phyloP scores from a whole-genome alignment of 2,888 invertebrate species.

The Drosophila neutralis region DNA sequence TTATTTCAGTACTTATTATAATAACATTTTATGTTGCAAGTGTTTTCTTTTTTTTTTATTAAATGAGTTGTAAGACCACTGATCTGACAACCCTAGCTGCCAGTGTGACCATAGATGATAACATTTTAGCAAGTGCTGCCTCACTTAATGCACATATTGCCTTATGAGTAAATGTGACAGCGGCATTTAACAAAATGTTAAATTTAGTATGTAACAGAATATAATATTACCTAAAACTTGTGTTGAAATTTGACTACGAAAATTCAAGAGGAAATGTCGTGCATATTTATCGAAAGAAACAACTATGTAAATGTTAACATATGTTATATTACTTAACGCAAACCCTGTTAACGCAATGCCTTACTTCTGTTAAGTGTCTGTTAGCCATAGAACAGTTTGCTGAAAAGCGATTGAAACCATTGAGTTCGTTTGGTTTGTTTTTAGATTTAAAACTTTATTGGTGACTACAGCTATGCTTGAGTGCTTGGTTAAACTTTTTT shows the following conservation, averaged over 20 bases:
- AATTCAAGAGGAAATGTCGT: no score
- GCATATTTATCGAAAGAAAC: background rate
- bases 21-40: slow-evolving; percentile 46
- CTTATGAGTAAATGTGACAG: background rate
- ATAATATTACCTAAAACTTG: background rate
- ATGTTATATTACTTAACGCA: background rate
- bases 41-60: slow-evolving; percentile 40
- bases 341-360: background rate
- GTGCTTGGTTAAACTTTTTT: slow-evolving; percentile 61
- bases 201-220: background rate
- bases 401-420: background rate
- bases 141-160: background rate
- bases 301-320: background rate
- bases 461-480: slow-evolving; percentile 63
- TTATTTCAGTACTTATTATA: slow-evolving; percentile 13
- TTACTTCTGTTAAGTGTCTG: background rate
- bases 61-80: slow-evolving; percentile 30
- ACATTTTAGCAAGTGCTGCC: background rate
- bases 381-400: no score
- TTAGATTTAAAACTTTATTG: slow-evolving; percentile 64
- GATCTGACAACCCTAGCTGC: slow-evolving; percentile 24
- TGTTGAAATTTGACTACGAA: background rate
- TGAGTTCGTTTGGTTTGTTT: slow-evolving; percentile 1
- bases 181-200: slow-evolving; percentile 18
- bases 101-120: slow-evolving; percentile 35